Evolutionary conservation across 2,888 invertebrate species (phyloP), one percentile per base, ranked within the genome.

Genomic region (Epinotia ramella): DNA sequence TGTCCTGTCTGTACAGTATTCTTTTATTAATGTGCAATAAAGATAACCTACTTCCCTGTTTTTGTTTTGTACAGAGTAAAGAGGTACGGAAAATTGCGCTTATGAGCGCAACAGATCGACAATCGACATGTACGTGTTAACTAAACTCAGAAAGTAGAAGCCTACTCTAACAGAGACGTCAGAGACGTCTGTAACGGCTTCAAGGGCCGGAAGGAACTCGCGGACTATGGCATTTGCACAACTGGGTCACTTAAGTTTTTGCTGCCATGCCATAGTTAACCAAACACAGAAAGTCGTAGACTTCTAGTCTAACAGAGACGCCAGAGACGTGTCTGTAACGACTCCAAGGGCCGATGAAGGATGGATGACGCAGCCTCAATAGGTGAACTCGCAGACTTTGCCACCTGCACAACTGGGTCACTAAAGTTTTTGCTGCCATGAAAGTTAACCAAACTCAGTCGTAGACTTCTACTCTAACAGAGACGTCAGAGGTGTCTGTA

Each of bases 341-440:
- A 53, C 9, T 33, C 0, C 46, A 68, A 69, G 69, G 69, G 46
- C 59, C 44, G n/a, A n/a, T n/a, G 53, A 13, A 16, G 53, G 46
- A 60, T 46, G 69, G n/a, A 2, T 46, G 69, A 69, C 69, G 24
- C 11, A 59, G 28, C 62, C n/a, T 2, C 33, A 33, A 13, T 24
- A 1, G 40, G 40, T 40, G 40, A 40, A 40, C 40, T 40, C 18
- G 18, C 18, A 57, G 57, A 44, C 46, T 24, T 18, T 69, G 69
- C 60, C 69, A 60, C 44, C 68, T 2, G 46, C 24, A 12, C 69
- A 69, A 69, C n/a, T 69, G 69, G 69, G 69, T 69, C 69, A 69
- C 6, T 24, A 28, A 57, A 57, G 24, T 24, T 24, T 24, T 24
- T 24, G 1, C 24, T 24, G 24, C 24, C 24, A 24, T 24, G 24